Percentiles rank a stretch among this genome's conserved stretches.
phyloP scores from a whole-genome alignment of 2,888 invertebrate species.

The Mantis religiosa region DNA sequence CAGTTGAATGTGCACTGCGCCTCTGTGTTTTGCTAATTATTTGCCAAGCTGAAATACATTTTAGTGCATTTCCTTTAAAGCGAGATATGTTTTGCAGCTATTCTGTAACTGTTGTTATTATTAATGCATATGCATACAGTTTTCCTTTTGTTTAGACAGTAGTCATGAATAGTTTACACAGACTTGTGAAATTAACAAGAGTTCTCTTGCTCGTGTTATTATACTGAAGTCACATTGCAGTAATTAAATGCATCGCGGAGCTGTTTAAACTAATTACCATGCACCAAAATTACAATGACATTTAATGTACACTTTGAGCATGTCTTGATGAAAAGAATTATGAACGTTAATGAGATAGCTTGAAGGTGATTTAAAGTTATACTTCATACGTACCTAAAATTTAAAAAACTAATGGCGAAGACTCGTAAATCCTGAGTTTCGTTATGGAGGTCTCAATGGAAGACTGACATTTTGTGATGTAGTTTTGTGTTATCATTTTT shows the following conservation, averaged over 20 bases:
- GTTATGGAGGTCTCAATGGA: too few relatives aligned
- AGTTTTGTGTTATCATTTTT: too few relatives aligned
- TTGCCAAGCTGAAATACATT: neutral
- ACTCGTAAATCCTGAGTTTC: too few relatives aligned
- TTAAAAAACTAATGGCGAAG: too few relatives aligned
- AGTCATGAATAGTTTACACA: neutral
- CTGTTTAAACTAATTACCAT: neutral
- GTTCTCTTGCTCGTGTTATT: neutral
- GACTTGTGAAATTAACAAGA: neutral
- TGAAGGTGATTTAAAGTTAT: too few relatives aligned
- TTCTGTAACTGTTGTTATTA: neutral
- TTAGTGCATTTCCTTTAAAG: neutral
- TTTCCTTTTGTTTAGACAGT: neutral
- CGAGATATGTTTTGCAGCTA: neutral
- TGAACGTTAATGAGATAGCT: neutral
- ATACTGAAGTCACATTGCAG: neutral
- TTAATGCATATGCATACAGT: neutral
- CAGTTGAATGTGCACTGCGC: too few relatives aligned
- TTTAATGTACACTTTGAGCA: neutral
- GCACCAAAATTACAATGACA: neutral
- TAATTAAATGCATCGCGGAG: neutral
- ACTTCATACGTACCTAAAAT: too few relatives aligned
- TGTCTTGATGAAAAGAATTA: neutral
- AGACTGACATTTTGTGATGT: too few relatives aligned
- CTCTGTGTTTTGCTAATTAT: too few relatives aligned